Evolutionary conservation across 2,113 vertebrate genomes (phyloP).

Genomic region (Jaculus jaculus): DNA sequence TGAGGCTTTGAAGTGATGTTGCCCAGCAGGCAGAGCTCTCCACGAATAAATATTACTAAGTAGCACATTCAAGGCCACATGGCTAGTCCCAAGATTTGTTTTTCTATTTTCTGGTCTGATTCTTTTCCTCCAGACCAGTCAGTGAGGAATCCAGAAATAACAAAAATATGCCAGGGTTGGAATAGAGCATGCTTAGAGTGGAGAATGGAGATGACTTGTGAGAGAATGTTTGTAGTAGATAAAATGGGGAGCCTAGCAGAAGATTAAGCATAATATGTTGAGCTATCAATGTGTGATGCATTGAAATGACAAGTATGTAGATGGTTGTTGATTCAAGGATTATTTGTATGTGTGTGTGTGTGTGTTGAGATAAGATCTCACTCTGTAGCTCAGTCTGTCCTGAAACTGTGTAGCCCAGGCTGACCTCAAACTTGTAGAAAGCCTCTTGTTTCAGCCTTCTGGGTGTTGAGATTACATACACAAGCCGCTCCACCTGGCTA

Average conservation of each 20-base stretch:
- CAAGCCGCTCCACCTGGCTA: neutral
- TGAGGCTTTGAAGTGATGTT: neutral
- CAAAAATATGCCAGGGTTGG: neutral
- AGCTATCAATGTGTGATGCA: conserved; percentile 8
- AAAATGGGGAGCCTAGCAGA: conserved; percentile 14
- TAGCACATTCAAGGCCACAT: neutral
- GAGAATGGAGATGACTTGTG: conserved; percentile 3
- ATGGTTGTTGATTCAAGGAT: neutral
- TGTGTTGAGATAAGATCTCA: neutral
- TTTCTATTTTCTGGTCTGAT: neutral
- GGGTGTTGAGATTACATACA: neutral
- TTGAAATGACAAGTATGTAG: neutral
- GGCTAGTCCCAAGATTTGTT: neutral
- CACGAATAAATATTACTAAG: neutral
- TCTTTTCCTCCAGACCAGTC: conserved; percentile 14
- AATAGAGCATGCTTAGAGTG: neutral
- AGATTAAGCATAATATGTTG: neutral
- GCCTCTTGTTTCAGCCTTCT: neutral
- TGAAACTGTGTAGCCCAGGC: neutral
- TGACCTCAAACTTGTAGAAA: neutral
- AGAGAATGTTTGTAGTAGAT: conserved; percentile 10
- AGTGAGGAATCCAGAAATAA: conserved; percentile 42
- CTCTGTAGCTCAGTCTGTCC: neutral
- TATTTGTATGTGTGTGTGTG: neutral
- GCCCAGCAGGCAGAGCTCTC: neutral